A percentile compares a stretch with the other conserved stretches of the same genome.
Conservation (phyloP, 2,888 invertebrate genomes). For the Ommatoiulus sabulosus region DNA sequence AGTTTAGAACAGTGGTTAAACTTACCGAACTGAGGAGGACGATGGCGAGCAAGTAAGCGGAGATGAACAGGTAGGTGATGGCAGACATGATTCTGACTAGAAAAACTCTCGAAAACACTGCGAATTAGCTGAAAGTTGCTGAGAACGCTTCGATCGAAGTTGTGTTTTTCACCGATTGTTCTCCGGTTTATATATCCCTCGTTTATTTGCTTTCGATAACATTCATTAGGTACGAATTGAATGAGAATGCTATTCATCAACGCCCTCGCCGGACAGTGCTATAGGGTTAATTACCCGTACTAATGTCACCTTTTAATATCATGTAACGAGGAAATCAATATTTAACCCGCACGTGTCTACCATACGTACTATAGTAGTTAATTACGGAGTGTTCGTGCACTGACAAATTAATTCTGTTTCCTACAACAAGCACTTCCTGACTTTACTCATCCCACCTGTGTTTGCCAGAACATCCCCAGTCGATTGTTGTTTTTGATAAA, state of each 20-base stretch:
- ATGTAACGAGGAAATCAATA: conserved; percentile 16
- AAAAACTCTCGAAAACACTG: not conserved
- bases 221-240: not conserved
- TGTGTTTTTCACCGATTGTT: not conserved
- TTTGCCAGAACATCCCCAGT: not conserved
- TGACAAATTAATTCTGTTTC: not conserved
- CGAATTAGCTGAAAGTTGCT: not conserved
- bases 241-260: not conserved
- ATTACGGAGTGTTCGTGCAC: not conserved
- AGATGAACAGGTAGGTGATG: not conserved
- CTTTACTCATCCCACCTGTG: conserved; percentile 24
- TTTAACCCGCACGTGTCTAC: not conserved
- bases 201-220: not conserved
- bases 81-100: conserved; percentile 23
- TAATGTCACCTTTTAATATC: conserved; percentile 4
- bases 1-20: not conserved
- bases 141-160: not conserved
- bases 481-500: conserved; percentile 8
- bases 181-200: not conserved
- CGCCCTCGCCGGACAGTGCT: not conserved
- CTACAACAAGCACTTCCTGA: conserved; percentile 24
- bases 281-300: not conserved
- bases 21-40: not conserved
- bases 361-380: conserved; percentile 14
- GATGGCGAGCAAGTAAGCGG: not conserved